These are phyloP conservation scores for Arion vulgaris DNA, from an alignment of 1,140 invertebrate genomes.

Conservation along the genomic window DNA sequence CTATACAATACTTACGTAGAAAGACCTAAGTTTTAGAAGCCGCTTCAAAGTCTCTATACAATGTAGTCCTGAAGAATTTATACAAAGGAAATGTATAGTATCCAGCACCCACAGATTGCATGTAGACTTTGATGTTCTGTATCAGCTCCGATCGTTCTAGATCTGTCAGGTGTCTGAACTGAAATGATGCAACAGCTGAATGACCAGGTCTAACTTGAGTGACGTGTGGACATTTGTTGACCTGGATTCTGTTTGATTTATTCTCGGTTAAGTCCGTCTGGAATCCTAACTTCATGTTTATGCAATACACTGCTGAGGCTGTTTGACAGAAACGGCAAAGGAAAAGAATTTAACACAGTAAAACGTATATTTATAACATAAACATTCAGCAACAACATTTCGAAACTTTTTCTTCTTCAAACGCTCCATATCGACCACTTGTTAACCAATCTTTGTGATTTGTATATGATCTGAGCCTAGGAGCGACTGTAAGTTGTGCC, in stretches of 20 bases:
- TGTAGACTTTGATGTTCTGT: neutral
- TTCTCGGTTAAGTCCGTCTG: neutral
- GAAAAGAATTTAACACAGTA: too few species aligned
- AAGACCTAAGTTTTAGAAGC: neutral
- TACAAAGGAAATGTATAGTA: conserved; percentile 35
- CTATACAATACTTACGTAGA: conserved; percentile 12
- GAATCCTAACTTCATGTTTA: conserved; percentile 29
- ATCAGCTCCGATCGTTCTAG: conserved; percentile 4
- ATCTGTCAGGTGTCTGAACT: neutral
- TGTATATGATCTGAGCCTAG: too few species aligned
- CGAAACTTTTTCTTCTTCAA: too few species aligned
- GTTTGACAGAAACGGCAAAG: neutral
- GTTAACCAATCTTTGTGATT: too few species aligned
- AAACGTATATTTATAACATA: too few species aligned
- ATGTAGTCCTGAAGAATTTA: conserved; percentile 12
- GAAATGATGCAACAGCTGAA: neutral
- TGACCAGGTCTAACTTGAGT: neutral
- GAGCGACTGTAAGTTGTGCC: too few species aligned
- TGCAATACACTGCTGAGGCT: conserved; percentile 28
- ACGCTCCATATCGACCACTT: too few species aligned
- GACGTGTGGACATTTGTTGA: neutral
- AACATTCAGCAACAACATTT: too few species aligned
- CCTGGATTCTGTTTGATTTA: neutral
- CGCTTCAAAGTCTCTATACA: conserved; percentile 35
- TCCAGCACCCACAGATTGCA: conserved; percentile 12